Base-by-base conservation (phyloP, 2,888 invertebrate genomes). In the Idaea dimidiata region DNA sequence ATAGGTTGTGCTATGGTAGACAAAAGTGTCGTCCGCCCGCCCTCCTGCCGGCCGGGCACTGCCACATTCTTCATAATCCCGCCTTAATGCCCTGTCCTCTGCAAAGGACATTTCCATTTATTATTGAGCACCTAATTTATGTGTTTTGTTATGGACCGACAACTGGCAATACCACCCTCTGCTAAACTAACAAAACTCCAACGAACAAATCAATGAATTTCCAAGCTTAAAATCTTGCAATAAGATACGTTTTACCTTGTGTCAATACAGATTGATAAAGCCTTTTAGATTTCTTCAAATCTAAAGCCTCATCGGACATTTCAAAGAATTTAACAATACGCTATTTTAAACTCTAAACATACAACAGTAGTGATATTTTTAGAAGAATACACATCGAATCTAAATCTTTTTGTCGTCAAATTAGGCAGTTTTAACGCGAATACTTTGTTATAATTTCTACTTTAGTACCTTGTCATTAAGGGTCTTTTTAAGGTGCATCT, bases 41-140 rank as follows among this genome's bases (percentile, higher is more conserved):
- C 63, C 59, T 68, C 62, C 69, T 72, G 72, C 78, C 81, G 84
- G 81, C 80, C 81, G 81, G 81, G 70, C 79, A 86, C 84, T 86
- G 82, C 83, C 82, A 78, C 82, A 81, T 85, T 85, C 82, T 86
- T 90, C 90, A 90, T 92, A 92, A 91, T 91, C 91, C 91, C 87
- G 88, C 89, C 89, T 87, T 91, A 92, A 91, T 90, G 90, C 91
- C 88, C 90, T 89, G 91, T 90, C 91, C 91, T 89, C 92, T 93
- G 93, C 89, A 86, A 87, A 85, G 91, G 93, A 93, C 93, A 93
- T 90, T 91, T 91, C 92, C 93, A 93, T 93, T 93, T 93, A 93
- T 93, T 93, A 93, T 92, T 92, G 92, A 91, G 92, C 91, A 91
- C 93, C 92, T 93, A 93, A 93, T 93, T 93, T 93, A 93, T 93